Evolutionary conservation across 2,113 vertebrate species (phyloP).

Genomic region (Pachypanchax playfairii): DNA sequence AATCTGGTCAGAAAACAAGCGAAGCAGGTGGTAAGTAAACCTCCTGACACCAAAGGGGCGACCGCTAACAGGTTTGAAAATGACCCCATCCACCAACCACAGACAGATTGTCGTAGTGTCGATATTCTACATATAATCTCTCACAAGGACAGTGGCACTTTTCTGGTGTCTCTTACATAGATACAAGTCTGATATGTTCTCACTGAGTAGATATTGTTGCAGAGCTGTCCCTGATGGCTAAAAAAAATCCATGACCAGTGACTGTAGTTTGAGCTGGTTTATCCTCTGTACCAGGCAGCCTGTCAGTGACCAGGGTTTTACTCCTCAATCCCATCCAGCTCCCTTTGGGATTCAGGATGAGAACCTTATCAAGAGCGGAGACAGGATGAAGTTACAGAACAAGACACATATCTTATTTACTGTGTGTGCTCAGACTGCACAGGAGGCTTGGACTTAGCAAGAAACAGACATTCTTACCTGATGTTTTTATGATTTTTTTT

Average conservation of each 20-base stretch:
- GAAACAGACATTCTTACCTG: conserved; percentile 69
- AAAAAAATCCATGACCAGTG: conserved; percentile 73
- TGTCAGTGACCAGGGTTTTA: conserved; percentile 50
- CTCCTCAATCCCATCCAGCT: conserved; percentile 32
- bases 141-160: conserved; percentile 65
- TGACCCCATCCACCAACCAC: conserved; percentile 45
- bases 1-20: conserved; percentile 63
- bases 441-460: conserved; percentile 63
- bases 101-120: conserved; percentile 61
- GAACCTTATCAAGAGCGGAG: conserved; percentile 53
- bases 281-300: conserved; percentile 68
- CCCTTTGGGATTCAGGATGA: conserved; percentile 52
- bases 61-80: conserved; percentile 68
- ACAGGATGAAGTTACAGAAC: conserved; percentile 73
- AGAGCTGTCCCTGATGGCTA: conserved; percentile 73
- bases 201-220: conserved; percentile 63
- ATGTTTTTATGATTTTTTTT: conserved; percentile 70
- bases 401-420: conserved; percentile 79
- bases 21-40: conserved; percentile 64
- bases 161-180: conserved; percentile 67
- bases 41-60: conserved; percentile 45
- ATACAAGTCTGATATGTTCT: conserved; percentile 60
- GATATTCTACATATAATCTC: conserved; percentile 69
- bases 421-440: conserved; percentile 67
- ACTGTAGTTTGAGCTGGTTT: conserved; percentile 70